A percentile compares a stretch with the other conserved stretches of the same genome.
Evolutionary conservation across 2,113 vertebrate species (phyloP).

Genomic region (Nothobranchius kuhntae): DNA sequence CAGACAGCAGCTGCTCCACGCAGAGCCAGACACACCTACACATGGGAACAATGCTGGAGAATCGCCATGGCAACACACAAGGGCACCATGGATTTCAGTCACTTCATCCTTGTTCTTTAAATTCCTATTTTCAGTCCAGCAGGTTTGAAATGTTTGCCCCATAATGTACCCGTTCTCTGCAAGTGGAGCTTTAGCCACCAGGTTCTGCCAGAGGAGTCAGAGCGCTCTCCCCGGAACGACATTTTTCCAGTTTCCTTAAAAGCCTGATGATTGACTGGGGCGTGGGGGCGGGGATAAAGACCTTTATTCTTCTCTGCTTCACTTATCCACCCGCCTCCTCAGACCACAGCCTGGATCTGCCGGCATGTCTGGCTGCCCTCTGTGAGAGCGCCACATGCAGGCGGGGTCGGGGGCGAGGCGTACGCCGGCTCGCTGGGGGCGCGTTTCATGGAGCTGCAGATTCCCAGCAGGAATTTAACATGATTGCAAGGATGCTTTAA

Average conservation of each 20-base stretch:
- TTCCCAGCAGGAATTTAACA: neutral
- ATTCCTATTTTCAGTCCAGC: neutral
- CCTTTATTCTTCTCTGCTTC: slow-evolving; percentile 54
- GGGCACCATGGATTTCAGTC: slow-evolving; percentile 37
- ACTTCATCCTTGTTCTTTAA: neutral
- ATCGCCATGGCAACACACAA: slow-evolving; percentile 90
- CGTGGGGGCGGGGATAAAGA: slow-evolving; percentile 49
- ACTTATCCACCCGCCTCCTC: slow-evolving; percentile 56
- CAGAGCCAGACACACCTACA: slow-evolving; percentile 91
- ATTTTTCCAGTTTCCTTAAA: slow-evolving; percentile 22
- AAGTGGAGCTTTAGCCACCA: slow-evolving; percentile 6
- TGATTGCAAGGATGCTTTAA: too few relatives aligned
- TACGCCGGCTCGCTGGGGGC: slow-evolving; percentile 21
- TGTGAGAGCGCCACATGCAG: slow-evolving; percentile 9
- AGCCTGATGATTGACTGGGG: slow-evolving; percentile 39
- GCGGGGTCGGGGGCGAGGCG: slow-evolving; percentile 16
- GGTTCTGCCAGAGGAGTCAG: neutral
- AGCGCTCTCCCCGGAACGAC: neutral
- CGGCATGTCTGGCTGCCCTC: slow-evolving; percentile 31
- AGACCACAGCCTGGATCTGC: slow-evolving; percentile 14
- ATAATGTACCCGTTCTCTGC: neutral
- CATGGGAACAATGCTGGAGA: slow-evolving; percentile 81
- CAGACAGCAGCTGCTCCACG: slow-evolving; percentile 38
- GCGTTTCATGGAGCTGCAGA: slow-evolving; percentile 1
- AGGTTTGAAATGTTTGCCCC: slow-evolving; percentile 1